Conservation (phyloP, 2,113 vertebrate genomes). For the Serilophus lunatus region DNA sequence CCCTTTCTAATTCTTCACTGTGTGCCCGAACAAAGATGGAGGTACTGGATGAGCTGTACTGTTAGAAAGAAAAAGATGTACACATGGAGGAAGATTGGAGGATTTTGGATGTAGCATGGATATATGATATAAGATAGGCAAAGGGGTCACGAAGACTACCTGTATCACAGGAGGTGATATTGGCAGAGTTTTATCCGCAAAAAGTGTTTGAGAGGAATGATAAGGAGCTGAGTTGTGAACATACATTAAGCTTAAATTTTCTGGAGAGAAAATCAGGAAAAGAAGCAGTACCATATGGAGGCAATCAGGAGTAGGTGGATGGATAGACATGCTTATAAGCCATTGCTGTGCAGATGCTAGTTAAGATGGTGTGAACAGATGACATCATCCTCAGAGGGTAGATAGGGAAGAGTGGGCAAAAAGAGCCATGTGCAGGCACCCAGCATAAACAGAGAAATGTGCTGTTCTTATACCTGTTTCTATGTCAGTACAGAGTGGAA, state of each 20-base stretch:
- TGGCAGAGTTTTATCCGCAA: not conserved
- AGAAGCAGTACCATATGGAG: conserved; percentile 73
- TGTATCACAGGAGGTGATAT: not conserved
- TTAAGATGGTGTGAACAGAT: conserved; percentile 63
- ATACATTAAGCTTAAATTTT: conserved; percentile 65
- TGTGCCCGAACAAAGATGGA: not conserved
- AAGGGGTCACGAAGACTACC: not conserved
- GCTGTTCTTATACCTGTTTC: conserved; percentile 49
- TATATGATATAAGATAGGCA: not conserved
- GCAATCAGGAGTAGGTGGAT: conserved; percentile 51
- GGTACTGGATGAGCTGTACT: not conserved
- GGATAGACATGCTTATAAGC: conserved; percentile 60
- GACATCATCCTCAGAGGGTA: conserved; percentile 56
- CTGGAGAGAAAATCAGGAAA: conserved; percentile 76
- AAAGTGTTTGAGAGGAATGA: conserved; percentile 37
- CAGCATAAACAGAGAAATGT: conserved; percentile 25
- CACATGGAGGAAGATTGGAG: not conserved
- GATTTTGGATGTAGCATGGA: not conserved
- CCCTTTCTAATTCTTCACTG: conserved; percentile 7
- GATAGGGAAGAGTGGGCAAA: conserved; percentile 53
- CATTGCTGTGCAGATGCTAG: conserved; percentile 60
- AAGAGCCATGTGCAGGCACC: conserved; percentile 24
- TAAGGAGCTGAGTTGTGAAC: conserved; percentile 50
- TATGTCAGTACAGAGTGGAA: not conserved
- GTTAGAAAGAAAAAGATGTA: not conserved